A percentile compares a stretch with the other conserved stretches of the same genome.
Conservation (phyloP, 2,797 vertebrate genomes). For the Gallirallus australis region DNA sequence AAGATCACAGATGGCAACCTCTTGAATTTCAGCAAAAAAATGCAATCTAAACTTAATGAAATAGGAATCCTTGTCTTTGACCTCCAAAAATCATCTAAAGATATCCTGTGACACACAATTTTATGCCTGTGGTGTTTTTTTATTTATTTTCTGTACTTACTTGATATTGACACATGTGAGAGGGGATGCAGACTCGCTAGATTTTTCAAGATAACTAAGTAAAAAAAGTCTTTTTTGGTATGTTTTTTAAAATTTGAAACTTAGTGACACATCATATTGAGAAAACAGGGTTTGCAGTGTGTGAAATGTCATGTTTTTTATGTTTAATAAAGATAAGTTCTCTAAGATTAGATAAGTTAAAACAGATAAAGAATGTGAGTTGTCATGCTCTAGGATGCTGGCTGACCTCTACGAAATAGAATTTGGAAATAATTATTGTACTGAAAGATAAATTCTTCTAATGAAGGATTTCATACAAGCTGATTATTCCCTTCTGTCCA, state of each 20-base stretch:
- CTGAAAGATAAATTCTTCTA: not conserved
- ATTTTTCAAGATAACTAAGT: not conserved
- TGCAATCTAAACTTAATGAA: not conserved
- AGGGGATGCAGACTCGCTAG: not conserved
- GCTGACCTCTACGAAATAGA: not conserved
- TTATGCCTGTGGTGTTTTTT: not conserved
- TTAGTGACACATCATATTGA: not conserved
- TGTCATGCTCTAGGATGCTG: not conserved
- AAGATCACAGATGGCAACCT: not conserved
- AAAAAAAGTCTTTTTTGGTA: not conserved
- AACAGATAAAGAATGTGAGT: not conserved
- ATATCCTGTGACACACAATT: not conserved
- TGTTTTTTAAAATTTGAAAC: not conserved
- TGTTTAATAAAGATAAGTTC: not conserved
- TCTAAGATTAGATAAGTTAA: slow-evolving; percentile 11
- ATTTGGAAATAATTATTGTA: not conserved
- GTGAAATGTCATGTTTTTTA: not conserved
- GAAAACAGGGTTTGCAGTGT: not conserved
- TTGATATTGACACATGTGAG: not conserved
- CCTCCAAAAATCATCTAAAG: not conserved
- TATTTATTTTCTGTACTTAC: not conserved
- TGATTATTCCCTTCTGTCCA: not conserved
- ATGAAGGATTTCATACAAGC: not conserved
- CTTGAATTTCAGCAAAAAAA: not conserved
- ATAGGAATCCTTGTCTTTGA: not conserved